Evolutionary conservation across 2,888 invertebrate species (phyloP).

Genomic region (Pomacea canaliculata): DNA sequence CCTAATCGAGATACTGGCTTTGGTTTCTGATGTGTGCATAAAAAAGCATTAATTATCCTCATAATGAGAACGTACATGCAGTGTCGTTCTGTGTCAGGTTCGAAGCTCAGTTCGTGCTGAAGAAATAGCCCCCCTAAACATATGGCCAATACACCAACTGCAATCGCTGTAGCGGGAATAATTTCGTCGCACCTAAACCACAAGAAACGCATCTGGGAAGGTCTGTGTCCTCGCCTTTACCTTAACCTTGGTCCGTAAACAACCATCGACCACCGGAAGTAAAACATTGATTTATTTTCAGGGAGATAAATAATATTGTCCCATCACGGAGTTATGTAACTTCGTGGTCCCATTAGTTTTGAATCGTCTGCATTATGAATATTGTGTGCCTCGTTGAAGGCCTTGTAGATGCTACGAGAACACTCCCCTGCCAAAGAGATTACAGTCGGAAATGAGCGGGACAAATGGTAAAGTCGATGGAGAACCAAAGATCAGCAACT

Average conservation of each 20-base stretch:
- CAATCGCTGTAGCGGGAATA: slow-evolving; percentile 48
- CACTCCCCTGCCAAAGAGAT: too few relatives aligned
- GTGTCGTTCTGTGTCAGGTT: slow-evolving; percentile 25
- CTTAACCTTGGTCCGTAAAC: slow-evolving; percentile 12
- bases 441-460: too few relatives aligned
- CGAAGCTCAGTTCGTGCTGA: slow-evolving; percentile 36
- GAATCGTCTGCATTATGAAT: too few relatives aligned
- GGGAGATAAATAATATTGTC: too few relatives aligned
- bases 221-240: slow-evolving; percentile 13
- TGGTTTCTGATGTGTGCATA: too few relatives aligned
- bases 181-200: slow-evolving; percentile 58
- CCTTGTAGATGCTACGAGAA: too few relatives aligned
- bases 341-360: too few relatives aligned
- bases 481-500: too few relatives aligned
- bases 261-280: slow-evolving; percentile 15
- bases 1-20: too few relatives aligned
- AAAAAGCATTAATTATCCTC: neutral
- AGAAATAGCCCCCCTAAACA: slow-evolving; percentile 44
- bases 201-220: slow-evolving; percentile 37
- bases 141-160: slow-evolving; percentile 42
- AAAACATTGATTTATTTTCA: neutral
- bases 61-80: slow-evolving; percentile 32
- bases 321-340: too few relatives aligned
- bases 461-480: too few relatives aligned
- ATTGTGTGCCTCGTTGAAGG: too few relatives aligned